These are phyloP conservation scores for Myotis yumanensis DNA, from an alignment of 2,113 vertebrate genomes.

Conservation along the genomic window DNA sequence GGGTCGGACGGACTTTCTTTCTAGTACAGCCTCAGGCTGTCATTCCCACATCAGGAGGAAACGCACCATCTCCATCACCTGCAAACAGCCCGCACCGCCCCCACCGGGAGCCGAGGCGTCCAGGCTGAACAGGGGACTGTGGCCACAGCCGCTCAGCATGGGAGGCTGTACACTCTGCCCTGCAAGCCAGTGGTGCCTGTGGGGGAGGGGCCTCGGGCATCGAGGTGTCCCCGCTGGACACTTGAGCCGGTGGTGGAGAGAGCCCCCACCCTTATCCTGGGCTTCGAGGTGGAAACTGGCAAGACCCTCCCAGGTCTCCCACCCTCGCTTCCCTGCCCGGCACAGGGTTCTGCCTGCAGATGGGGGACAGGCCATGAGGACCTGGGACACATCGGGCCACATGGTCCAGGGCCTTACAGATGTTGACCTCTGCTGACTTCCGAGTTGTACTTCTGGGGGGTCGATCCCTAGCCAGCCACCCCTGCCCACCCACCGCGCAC, in stretches of 20 bases:
- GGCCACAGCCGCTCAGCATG: rapidly evolving
- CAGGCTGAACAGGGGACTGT: no score
- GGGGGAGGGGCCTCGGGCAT: background rate
- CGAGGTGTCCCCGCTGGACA: rapidly evolving
- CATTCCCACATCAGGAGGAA: background rate
- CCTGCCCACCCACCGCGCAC: rapidly evolving
- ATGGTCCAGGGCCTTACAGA: rapidly evolving
- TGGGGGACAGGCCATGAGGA: rapidly evolving
- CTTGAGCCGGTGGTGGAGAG: rapidly evolving
- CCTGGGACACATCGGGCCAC: no score
- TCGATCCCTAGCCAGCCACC: background rate
- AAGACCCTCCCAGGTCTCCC: background rate
- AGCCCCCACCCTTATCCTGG: no score
- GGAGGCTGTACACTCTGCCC: no score
- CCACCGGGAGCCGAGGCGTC: background rate
- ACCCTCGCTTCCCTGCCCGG: rapidly evolving
- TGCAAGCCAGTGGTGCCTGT: rapidly evolving
- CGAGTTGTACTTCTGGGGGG: background rate
- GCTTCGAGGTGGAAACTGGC: background rate
- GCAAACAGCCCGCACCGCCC: rapidly evolving
- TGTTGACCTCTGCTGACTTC: no score
- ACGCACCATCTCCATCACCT: background rate
- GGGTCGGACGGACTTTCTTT: no score
- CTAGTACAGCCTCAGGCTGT: background rate
- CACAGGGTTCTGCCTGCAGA: rapidly evolving